Evolutionary conservation across 2,113 vertebrate genomes (phyloP).

Genomic region (Redunca redunca): DNA sequence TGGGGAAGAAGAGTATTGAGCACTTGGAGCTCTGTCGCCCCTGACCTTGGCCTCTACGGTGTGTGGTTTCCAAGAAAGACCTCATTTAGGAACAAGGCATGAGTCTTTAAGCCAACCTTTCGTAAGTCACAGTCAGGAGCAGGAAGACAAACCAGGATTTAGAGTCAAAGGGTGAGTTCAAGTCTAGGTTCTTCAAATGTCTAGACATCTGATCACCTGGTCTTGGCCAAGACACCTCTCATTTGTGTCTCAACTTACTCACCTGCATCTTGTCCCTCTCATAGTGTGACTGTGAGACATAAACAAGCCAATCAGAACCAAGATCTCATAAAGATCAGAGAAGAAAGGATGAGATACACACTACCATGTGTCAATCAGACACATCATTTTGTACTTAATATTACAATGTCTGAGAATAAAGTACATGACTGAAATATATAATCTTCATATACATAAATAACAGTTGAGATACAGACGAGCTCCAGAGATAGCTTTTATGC

Average conservation of each 20-base stretch:
- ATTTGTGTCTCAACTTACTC: not conserved
- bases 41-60: not conserved
- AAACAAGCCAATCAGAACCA: not conserved
- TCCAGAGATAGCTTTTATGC: not conserved
- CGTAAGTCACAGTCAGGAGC: not conserved
- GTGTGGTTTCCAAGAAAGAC: not conserved
- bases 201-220: not conserved
- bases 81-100: not conserved
- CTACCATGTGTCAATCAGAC: not conserved
- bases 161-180: not conserved
- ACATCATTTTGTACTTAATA: not conserved
- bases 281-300: not conserved
- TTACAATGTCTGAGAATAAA: not conserved
- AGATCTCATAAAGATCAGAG: not conserved
- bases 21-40: not conserved
- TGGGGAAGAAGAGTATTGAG: not conserved
- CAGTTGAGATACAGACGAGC: not conserved
- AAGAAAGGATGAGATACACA: not conserved
- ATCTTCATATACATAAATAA: not conserved
- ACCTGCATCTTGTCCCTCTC: not conserved
- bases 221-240: not conserved
- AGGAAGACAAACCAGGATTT: not conserved
- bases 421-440: not conserved
- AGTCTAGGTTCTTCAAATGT: not conserved
- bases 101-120: not conserved